phyloP scores from a whole-genome alignment of 2,888 invertebrate species.

The Scaptodrosophila latifasciaeformis region DNA sequence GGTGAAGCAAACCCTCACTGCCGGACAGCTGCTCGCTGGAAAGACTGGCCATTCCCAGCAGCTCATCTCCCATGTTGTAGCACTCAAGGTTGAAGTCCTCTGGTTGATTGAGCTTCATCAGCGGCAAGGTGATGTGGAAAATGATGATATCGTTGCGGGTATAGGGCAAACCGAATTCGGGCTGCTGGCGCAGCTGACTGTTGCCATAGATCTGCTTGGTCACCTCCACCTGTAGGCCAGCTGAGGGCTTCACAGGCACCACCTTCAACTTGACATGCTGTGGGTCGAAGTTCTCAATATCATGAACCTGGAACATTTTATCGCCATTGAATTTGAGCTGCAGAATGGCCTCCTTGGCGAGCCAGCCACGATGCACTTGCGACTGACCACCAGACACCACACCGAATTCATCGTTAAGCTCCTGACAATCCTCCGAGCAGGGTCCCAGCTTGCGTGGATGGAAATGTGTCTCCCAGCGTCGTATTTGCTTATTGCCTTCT shows the following conservation, averaged over 20 bases:
- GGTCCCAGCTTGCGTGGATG: constrained; percentile 73
- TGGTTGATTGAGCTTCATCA: constrained; percentile 32
- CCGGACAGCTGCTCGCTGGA: constrained; percentile 85
- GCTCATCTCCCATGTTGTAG: constrained; percentile 70
- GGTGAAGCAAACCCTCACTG: constrained; percentile 84
- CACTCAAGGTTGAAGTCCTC: constrained; percentile 55
- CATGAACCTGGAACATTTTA: constrained; percentile 79
- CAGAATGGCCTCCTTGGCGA: constrained; percentile 82
- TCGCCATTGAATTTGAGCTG: constrained; percentile 87
- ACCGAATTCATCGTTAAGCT: constrained; percentile 43
- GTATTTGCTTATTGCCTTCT: constrained; percentile 68
- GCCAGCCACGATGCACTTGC: constrained; percentile 87
- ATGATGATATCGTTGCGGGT: constrained; percentile 65
- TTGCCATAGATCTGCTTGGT: constrained; percentile 62
- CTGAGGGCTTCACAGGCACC: constrained; percentile 46
- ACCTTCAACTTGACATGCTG: constrained; percentile 76
- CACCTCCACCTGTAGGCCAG: constrained; percentile 63
- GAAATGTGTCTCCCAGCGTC: constrained; percentile 76
- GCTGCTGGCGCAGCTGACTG: constrained; percentile 61
- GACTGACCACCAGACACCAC: constrained; percentile 29
- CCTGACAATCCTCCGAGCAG: constrained; percentile 35
- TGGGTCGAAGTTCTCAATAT: constrained; percentile 76
- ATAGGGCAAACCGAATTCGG: constrained; percentile 56
- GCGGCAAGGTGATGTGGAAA: constrained; percentile 68
- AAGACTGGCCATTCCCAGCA: constrained; percentile 90